phyloP scores from a whole-genome alignment of 2,113 vertebrate genomes.

The Erinaceus europaeus region DNA sequence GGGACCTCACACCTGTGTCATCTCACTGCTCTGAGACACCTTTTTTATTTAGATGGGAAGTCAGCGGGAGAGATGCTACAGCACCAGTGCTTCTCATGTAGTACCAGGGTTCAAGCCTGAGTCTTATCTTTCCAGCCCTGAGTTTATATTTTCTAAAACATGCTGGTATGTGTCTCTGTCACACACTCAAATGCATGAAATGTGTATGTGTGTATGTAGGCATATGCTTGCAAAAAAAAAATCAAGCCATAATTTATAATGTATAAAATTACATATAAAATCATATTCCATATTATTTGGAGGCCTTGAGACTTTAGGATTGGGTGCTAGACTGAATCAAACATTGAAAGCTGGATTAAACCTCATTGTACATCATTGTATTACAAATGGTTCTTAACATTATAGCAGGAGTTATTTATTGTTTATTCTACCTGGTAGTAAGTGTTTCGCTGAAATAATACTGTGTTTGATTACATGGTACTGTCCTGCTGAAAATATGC shows the following conservation, averaged over 20 bases:
- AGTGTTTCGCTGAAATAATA: not conserved
- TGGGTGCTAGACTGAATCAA: not conserved
- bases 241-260: not conserved
- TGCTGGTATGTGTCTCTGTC: conserved; percentile 11
- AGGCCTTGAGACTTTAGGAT: not conserved
- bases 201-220: not conserved
- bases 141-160: conserved; percentile 2
- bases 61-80: no score
- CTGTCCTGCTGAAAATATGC: not conserved
- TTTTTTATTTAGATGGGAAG: no score
- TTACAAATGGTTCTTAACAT: conserved; percentile 2
- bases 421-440: not conserved
- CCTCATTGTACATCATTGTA: not conserved
- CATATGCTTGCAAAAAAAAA: not conserved
- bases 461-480: not conserved
- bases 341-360: not conserved
- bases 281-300: conserved; percentile 7
- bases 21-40: no score
- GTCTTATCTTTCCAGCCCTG: no score
- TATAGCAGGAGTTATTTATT: not conserved
- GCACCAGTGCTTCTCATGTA: no score
- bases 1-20: no score
- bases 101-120: no score
- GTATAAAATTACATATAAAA: not conserved
- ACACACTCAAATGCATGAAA: no score